Base-by-base conservation (phyloP, 2,797 vertebrate genomes). In the Coregonus sp. region DNA sequence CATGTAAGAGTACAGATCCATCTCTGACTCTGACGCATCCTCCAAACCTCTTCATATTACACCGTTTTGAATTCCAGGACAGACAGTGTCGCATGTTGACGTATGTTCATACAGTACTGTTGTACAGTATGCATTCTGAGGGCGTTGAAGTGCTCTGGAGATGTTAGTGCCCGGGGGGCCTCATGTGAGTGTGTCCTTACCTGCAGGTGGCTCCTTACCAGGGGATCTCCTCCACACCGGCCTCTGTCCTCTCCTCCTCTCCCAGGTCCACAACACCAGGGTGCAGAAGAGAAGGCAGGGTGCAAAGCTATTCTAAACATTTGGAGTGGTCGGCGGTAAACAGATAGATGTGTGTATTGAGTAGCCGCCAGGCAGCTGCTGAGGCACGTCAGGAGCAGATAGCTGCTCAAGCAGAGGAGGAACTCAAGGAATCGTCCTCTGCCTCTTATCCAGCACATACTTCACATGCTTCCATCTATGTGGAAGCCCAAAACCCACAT, bases 361-460 rank as follows among this genome's bases (percentile, higher is more conserved):
- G 61, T 75, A 4, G 52, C 14, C n/a, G 72, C 75, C 72, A 77
- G 79, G 63, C 76, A 83, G 77, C 76, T 84, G 82, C 76, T 72
- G 78, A 83, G 79, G 74, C 70, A 70, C 69, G 59, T 80, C 73
- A 76, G 59, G 72, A 70, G 31, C 73, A 35, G 47, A 59, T 18
- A 31, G 75, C 59, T 67, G 2, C 35, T 59, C 47, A 61, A 65
- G 67, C 33, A 87, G 79, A 81, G 74, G 71, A 86, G 81, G 81
- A 88, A 83, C 88, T 91, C 81, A 79, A 85, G 86, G 86, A 87
- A 87, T 86, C 84, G 82, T 88, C 80, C 71, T 85, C 82, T 85
- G 82, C 71, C 86, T 73, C 16, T 75, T 80, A 70, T 86, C 68
- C 72, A 75, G 86, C 81, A 52, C 76, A 88, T 88, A 84, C 78